Evolutionary conservation across 1,140 invertebrate genomes (phyloP).

Genomic region (Apis cerana): DNA sequence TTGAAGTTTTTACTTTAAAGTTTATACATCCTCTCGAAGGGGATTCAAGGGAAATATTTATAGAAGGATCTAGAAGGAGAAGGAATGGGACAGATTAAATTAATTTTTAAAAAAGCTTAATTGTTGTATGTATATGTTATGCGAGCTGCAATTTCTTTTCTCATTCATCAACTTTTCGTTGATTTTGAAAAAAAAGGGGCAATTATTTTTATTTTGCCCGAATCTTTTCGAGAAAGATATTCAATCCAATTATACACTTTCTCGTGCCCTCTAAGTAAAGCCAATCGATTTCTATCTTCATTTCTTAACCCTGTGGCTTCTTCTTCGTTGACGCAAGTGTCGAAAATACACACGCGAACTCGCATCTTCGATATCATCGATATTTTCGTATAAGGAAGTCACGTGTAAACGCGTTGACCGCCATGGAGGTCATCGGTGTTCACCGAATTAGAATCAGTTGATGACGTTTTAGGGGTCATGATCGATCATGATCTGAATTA

Average conservation of each 20-base stretch:
- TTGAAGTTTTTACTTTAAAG: too few relatives aligned
- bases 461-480: background rate
- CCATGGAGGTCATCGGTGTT: background rate
- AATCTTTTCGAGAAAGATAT: background rate
- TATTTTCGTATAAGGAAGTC: slow-evolving; percentile 32
- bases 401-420: background rate
- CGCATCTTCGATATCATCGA: background rate
- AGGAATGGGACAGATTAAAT: too few relatives aligned
- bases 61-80: too few relatives aligned
- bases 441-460: background rate
- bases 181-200: too few relatives aligned
- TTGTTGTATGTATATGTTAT: too few relatives aligned
- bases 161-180: too few relatives aligned
- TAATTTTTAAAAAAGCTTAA: too few relatives aligned
- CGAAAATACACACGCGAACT: slow-evolving; percentile 43
- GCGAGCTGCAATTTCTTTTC: too few relatives aligned
- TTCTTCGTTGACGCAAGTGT: slow-evolving; percentile 43
- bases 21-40: too few relatives aligned
- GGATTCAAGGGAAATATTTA: too few relatives aligned
- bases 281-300: slow-evolving; percentile 6
- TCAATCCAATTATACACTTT: slow-evolving; percentile 6
- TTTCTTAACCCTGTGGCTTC: slow-evolving; percentile 1
- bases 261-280: background rate
- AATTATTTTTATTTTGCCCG: background rate
- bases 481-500: too few relatives aligned